Evolutionary conservation across 2,888 invertebrate genomes (phyloP).

Genomic region (Melanostoma mellinum): DNA sequence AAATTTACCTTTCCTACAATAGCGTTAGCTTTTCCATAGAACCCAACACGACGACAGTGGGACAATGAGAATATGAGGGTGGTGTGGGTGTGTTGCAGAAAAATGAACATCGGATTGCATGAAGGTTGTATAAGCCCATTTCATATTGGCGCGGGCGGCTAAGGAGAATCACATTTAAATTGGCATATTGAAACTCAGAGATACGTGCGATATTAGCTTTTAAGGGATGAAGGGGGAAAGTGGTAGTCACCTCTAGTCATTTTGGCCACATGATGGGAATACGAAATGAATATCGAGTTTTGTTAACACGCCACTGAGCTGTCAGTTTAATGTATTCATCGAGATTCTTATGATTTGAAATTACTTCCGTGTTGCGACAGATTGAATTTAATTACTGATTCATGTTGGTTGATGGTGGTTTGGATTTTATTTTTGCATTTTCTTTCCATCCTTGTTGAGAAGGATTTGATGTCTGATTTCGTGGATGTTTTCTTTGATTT

Average conservation of each 20-base stretch:
- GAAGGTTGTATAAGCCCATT: neutral
- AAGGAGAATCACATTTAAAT: slow-evolving; percentile 64
- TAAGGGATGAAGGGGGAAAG: slow-evolving; percentile 21
- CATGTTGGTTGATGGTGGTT: slow-evolving; percentile 23
- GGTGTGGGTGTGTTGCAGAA: slow-evolving; percentile 16
- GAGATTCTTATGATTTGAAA: slow-evolving; percentile 56
- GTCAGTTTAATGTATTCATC: slow-evolving; percentile 63
- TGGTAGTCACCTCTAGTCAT: slow-evolving; percentile 14
- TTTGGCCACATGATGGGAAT: slow-evolving; percentile 64
- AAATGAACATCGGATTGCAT: slow-evolving; percentile 50
- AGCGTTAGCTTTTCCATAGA: slow-evolving; percentile 16
- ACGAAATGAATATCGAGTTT: slow-evolving; percentile 55
- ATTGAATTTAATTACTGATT: slow-evolving; percentile 67
- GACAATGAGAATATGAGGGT: neutral
- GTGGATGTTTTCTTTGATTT: slow-evolving; percentile 25
- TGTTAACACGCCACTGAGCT: slow-evolving; percentile 10
- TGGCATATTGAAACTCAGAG: slow-evolving; percentile 71
- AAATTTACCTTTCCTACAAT: slow-evolving; percentile 20
- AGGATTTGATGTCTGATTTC: slow-evolving; percentile 7
- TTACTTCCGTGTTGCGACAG: slow-evolving; percentile 66
- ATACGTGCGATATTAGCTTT: slow-evolving; percentile 65
- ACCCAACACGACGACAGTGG: neutral
- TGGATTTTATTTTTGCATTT: neutral
- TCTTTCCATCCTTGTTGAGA: slow-evolving; percentile 1
- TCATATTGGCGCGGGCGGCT: neutral